phyloP scores from a whole-genome alignment of 2,113 vertebrate genomes.

The Poicephalus meyeri region DNA sequence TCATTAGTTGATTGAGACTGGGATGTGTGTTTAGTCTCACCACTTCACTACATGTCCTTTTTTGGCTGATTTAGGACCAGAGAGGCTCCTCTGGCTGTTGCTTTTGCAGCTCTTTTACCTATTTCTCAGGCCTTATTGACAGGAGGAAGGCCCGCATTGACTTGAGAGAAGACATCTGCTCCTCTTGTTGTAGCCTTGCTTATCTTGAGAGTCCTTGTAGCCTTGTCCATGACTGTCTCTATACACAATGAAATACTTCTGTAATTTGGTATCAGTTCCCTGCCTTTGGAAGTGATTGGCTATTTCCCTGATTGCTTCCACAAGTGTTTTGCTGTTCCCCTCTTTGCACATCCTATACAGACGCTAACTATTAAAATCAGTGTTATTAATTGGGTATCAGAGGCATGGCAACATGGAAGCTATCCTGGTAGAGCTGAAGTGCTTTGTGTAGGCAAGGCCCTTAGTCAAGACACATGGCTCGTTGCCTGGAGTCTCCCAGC shows the following conservation, averaged over 20 bases:
- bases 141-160: background rate
- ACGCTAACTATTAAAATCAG: background rate
- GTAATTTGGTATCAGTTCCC: background rate
- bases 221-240: background rate
- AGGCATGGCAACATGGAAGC: slow-evolving; percentile 26
- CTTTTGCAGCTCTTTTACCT: background rate
- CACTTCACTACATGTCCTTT: background rate
- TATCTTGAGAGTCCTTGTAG: background rate
- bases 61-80: background rate
- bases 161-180: background rate
- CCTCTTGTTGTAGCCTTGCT: background rate
- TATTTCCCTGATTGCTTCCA: background rate
- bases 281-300: background rate
- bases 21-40: background rate
- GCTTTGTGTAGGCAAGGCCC: slow-evolving; percentile 48
- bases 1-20: background rate
- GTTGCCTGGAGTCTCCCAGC: slow-evolving; percentile 61
- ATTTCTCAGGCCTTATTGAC: background rate
- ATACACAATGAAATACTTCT: background rate
- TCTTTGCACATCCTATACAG: background rate
- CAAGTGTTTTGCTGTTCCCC: background rate
- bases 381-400: background rate
- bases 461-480: slow-evolving; percentile 50
- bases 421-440: background rate
- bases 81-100: background rate